Percentiles rank a stretch among this genome's conserved stretches.
phyloP scores from a whole-genome alignment of 2,113 vertebrate species.

The Ailurus styani region DNA sequence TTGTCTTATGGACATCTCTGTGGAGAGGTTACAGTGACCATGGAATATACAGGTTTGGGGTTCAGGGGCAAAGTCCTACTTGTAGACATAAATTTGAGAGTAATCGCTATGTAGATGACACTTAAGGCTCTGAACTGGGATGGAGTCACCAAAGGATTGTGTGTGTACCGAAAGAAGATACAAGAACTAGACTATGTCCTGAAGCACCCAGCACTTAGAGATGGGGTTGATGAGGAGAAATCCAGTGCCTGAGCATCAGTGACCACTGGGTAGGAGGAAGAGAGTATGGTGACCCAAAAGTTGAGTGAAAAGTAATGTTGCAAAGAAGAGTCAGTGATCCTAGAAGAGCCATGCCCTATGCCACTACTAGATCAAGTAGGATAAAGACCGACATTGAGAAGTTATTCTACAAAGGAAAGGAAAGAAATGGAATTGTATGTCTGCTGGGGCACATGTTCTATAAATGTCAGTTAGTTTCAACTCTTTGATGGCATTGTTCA shows the following conservation, averaged over 20 bases:
- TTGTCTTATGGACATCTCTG: background rate
- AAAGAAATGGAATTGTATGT: background rate
- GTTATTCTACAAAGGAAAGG: background rate
- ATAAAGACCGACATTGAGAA: background rate
- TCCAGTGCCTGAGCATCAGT: background rate
- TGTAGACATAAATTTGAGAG: background rate
- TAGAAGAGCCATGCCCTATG: fast-evolving
- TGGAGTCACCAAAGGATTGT: background rate
- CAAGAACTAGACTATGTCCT: background rate
- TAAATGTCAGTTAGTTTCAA: background rate
- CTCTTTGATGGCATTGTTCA: background rate
- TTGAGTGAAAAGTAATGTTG: background rate
- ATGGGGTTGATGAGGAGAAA: background rate
- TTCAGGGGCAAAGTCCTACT: background rate
- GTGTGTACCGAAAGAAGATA: background rate
- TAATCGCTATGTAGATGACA: background rate
- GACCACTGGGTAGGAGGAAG: background rate
- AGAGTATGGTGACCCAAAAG: background rate
- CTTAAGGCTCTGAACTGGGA: background rate
- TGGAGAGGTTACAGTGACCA: background rate
- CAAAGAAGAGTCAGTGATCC: background rate
- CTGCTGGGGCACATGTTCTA: background rate
- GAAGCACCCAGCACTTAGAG: background rate
- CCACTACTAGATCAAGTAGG: background rate
- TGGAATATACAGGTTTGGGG: background rate